Evolutionary conservation across 1,140 invertebrate genomes (phyloP).

Genomic region (Calephelis virginiensis): DNA sequence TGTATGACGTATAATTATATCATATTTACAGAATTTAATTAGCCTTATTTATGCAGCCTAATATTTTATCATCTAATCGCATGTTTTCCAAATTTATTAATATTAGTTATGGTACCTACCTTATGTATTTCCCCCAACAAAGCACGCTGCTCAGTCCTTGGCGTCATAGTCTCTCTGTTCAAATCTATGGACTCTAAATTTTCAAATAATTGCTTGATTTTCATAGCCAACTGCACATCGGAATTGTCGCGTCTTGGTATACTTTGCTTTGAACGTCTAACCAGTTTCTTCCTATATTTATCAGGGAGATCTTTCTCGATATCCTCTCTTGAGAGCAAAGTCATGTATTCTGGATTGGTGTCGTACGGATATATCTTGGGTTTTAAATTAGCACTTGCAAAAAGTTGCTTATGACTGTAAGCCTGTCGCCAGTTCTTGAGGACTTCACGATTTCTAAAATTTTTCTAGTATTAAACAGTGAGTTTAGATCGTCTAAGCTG

Average conservation of each 20-base stretch:
- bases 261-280: conserved; percentile 48
- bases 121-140: conserved; percentile 68
- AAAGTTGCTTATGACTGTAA: conserved; percentile 51
- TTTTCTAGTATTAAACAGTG: neutral
- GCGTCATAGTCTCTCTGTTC: conserved; percentile 57
- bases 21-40: too few relatives aligned
- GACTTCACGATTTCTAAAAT: conserved; percentile 58
- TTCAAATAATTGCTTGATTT: conserved; percentile 69
- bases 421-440: conserved; percentile 65
- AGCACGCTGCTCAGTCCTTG: conserved; percentile 66
- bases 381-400: conserved; percentile 36
- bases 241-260: conserved; percentile 55
- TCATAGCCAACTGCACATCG: conserved; percentile 66
- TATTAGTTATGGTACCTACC: conserved; percentile 36
- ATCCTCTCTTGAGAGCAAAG: conserved; percentile 61
- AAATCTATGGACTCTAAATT: conserved; percentile 65
- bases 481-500: neutral
- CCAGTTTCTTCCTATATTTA: conserved; percentile 63
- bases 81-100: too few relatives aligned
- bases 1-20: too few relatives aligned
- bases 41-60: too few relatives aligned
- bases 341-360: conserved; percentile 65
- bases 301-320: conserved; percentile 75
- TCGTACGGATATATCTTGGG: conserved; percentile 56
- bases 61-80: too few relatives aligned